Conservation (phyloP, 2,113 vertebrate species). For the Nothocercus julius region DNA sequence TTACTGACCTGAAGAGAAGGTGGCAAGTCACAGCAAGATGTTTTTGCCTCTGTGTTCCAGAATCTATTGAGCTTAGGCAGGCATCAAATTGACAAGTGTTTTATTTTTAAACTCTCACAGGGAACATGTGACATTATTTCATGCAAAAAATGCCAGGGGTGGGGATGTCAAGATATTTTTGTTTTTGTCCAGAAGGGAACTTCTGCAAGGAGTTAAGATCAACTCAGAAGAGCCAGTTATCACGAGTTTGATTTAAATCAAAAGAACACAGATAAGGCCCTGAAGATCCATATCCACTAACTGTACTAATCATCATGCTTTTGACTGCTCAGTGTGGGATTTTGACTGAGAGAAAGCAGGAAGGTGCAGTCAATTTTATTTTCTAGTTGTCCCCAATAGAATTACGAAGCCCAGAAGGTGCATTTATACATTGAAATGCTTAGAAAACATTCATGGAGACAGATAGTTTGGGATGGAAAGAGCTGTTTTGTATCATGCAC, state of each 20-base stretch:
- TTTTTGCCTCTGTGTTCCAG: not conserved
- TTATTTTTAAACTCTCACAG: rapidly evolving
- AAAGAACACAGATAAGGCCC: not conserved
- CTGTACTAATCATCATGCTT: not conserved
- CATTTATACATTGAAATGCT: not conserved
- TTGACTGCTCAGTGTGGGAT: not conserved
- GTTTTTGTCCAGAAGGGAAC: not conserved
- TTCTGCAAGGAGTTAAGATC: not conserved
- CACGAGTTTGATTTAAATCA: not conserved
- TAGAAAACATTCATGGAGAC: not conserved
- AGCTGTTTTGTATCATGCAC: not conserved
- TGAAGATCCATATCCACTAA: not conserved
- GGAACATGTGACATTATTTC: not conserved
- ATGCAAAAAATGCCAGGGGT: not conserved
- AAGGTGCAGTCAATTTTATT: not conserved
- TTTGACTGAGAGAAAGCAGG: not conserved
- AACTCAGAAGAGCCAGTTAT: not conserved
- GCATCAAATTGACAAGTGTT: not conserved
- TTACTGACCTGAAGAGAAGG: not conserved
- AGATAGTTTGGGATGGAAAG: not conserved
- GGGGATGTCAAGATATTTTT: not conserved
- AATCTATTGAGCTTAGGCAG: not conserved
- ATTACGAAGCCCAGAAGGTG: not conserved
- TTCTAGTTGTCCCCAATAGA: not conserved
- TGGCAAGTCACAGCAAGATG: not conserved